Evolutionary conservation across 2,888 invertebrate genomes (phyloP), one percentile per base, ranked within the genome.

Genomic region (Lomographa bimaculata): DNA sequence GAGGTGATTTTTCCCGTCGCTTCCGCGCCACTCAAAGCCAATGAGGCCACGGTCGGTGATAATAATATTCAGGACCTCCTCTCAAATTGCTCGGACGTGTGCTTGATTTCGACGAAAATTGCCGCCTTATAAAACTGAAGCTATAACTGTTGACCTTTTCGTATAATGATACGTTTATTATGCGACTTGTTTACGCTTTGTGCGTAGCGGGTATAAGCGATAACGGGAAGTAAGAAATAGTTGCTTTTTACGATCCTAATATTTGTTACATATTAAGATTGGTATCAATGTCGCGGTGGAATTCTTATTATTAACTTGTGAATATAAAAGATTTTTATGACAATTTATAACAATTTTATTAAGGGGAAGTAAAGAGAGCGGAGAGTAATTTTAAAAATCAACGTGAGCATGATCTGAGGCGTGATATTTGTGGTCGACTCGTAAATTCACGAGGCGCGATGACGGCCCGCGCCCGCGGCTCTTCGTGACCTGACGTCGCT

Each of bases 401-500:
- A 60, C 49, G 54, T 62, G 65, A 52, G 54, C 62, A 64, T 71
- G 64, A 71, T 77, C 64, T 57, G 51, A 60, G 54, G 54, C 57
- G 69, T 67, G 73, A 77, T 72, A 71, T 70, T 76, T 65, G 63
- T 61, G 57, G 67, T 58, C 59, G 54, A 68, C 65, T 78, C 77
- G 74, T 83, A 81, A 86, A 84, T 79, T 80, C 69, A 71, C 76
- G 65, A 75, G 73, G 72, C 65, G 63, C 79, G 83, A 74, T 81
- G 86, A 85, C 79, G 83, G 79, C 63, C 52, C 57, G 48, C 45
- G 75, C 86, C 79, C 56, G 69, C 55, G 79, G 86, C 86, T 60
- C 67, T 57, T 85, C 86, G 87, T 87, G 86, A 87, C 85, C 81
- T 60, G 75, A 64, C 79, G 71, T 61, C 64, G 71, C 71, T 70